Base-by-base conservation (phyloP, 1,140 invertebrate genomes). In the Drosophila jambulina region DNA sequence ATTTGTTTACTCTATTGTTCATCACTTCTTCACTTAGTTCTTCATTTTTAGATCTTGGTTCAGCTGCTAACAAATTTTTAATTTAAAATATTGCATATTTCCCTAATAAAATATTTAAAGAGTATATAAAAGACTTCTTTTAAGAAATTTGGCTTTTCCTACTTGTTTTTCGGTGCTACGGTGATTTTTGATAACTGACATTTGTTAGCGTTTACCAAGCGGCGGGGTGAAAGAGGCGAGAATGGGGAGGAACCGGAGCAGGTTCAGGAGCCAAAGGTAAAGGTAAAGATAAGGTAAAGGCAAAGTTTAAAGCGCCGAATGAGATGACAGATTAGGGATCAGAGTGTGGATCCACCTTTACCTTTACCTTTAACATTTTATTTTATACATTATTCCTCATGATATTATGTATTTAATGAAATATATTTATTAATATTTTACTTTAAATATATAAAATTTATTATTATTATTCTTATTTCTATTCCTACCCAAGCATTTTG, bases 151-250 rank as follows among this genome's bases (percentile, higher is more conserved):
- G 3, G 0, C 1, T 7, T 34, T 29, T 36, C 5, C 45, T 43
- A 15, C 67, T 51, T 45, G 67, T 53, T 67, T 49, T 68, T 70
- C 23, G 48, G 64, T 67, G 79, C 80, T 68, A 51, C 67, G 70
- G 53, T 74, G 76, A 87, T 87, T 80, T 80, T 72, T 80, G 77
- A 80, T 87, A 86, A 83, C 82, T 86, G 82, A 79, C 82, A 86
- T 86, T 86, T 86, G 82, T 75, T 78, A 71, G 75, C 64, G 64
- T 60, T 72, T 57, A 83, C 58, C 67, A 19, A 49, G 15, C 21
- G 23, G 65, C 13, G 23, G 45, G 25, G 46, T 19, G 12, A 48
- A 25, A n/a, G n/a, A 42, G 19, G 10, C 8, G 34, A n/a, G 5
- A 2, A 40, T 13, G 36, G 32, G 56, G 23, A 43, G 43, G 25